Percentiles rank a stretch among this genome's conserved stretches.
Evolutionary conservation across 1,140 invertebrate genomes (phyloP).

Genomic region (Episyrphus balteatus): DNA sequence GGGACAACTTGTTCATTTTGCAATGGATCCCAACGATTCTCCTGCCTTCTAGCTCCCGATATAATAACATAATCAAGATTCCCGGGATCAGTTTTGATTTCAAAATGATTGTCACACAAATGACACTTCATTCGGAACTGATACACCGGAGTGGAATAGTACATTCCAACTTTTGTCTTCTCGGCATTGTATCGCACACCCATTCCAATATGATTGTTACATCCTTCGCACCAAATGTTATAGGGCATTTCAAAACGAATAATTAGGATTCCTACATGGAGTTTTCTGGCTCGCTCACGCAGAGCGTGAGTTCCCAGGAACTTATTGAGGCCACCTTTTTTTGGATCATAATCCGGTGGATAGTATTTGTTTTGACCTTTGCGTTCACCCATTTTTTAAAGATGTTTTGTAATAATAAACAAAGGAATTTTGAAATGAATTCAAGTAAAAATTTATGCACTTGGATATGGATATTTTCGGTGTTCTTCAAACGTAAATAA

Average conservation of each 20-base stretch:
- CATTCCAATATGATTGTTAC: conserved; percentile 97
- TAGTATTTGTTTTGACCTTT: conserved; percentile 98
- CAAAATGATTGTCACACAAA: conserved; percentile 94
- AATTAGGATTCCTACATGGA: conserved; percentile 92
- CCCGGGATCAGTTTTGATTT: conserved; percentile 96
- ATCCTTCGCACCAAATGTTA: conserved; percentile 98
- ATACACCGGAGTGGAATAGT: conserved; percentile 95
- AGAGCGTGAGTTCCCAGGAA: conserved; percentile 91
- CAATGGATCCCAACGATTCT: conserved; percentile 94
- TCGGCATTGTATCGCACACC: conserved; percentile 98
- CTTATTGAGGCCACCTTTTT: conserved; percentile 76
- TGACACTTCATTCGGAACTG: conserved; percentile 99
- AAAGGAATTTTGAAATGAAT: too few relatives aligned
- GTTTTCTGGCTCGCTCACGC: conserved; percentile 86
- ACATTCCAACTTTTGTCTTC: conserved; percentile 97
- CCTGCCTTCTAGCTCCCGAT: conserved; percentile 88
- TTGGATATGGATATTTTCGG: too few relatives aligned
- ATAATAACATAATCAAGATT: conserved; percentile 97
- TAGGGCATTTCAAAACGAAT: conserved; percentile 99
- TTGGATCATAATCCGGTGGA: conserved; percentile 96
- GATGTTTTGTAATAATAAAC: too few relatives aligned
- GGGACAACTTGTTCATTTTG: conserved; percentile 91
- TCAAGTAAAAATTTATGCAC: too few relatives aligned
- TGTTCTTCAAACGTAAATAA: too few relatives aligned
- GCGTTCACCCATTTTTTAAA: conserved; percentile 81